Conservation (phyloP, 2,888 invertebrate species). For the Adelognathus sp. region DNA sequence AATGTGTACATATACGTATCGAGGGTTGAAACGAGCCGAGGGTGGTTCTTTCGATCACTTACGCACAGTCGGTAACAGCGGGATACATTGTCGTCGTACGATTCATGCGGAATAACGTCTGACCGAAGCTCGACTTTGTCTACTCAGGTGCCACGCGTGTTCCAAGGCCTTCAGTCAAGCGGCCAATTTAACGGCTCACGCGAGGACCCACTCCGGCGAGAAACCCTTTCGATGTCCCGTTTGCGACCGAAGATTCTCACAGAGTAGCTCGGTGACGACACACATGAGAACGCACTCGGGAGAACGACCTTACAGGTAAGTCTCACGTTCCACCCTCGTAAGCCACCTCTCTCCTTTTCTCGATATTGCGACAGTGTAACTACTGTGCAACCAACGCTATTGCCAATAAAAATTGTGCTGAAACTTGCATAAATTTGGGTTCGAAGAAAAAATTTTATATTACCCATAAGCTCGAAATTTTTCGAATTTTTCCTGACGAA, state of each 20-base stretch:
- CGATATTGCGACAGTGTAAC: neutral
- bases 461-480: neutral
- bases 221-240: conserved; percentile 99
- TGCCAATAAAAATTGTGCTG: neutral
- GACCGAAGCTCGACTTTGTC: conserved; percentile 18
- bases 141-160: conserved; percentile 90
- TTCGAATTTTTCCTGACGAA: neutral
- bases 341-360: neutral
- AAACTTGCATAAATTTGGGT: too few relatives aligned
- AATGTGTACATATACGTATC: neutral
- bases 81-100: neutral
- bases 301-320: conserved; percentile 94
- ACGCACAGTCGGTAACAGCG: conserved; percentile 1
- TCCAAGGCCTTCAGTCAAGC: conserved; percentile 99
- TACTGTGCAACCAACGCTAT: neutral
- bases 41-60: neutral
- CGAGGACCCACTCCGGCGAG: conserved; percentile 97
- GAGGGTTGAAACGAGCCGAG: conserved; percentile 12
- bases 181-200: conserved; percentile 98
- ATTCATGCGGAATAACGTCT: neutral
- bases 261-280: conserved; percentile 97
- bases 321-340: conserved; percentile 37
- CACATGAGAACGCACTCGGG: conserved; percentile 99
- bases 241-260: conserved; percentile 98
- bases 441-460: neutral